Conservation (phyloP, 2,888 invertebrate genomes). For the Orthosia cruda region DNA sequence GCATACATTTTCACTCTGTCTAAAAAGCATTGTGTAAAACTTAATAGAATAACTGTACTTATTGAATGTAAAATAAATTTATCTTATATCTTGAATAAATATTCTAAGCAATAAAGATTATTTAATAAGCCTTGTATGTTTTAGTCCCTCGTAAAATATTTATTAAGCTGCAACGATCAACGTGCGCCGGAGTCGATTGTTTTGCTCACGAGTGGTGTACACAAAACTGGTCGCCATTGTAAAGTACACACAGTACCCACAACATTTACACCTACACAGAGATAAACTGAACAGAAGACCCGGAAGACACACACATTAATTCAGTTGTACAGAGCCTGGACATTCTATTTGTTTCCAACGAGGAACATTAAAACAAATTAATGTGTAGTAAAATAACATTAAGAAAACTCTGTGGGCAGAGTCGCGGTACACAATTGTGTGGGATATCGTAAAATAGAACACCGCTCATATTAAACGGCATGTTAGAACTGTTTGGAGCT, state of each 20-base stretch:
- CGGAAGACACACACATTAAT: conserved; percentile 60
- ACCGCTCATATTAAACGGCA: conserved; percentile 48
- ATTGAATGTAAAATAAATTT: not conserved
- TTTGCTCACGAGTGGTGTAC: conserved; percentile 42
- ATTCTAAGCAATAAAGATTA: conserved; percentile 6
- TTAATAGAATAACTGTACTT: not conserved
- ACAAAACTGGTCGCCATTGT: conserved; percentile 52
- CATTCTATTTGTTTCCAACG: conserved; percentile 59
- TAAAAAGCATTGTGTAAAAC: not conserved
- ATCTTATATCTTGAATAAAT: conserved; percentile 7
- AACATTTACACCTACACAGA: conserved; percentile 57
- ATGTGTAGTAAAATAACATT: conserved; percentile 74
- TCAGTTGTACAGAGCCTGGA: conserved; percentile 47
- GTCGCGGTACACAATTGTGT: conserved; percentile 57
- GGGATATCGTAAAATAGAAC: conserved; percentile 63
- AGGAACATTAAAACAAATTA: conserved; percentile 73
- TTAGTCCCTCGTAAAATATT: conserved; percentile 35
- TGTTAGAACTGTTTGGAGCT: conserved; percentile 40
- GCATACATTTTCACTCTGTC: not conserved
- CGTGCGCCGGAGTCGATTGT: conserved; percentile 46
- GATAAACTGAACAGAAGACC: conserved; percentile 49
- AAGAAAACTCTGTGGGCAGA: conserved; percentile 71
- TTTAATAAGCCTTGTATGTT: conserved; percentile 15
- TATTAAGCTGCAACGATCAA: conserved; percentile 23
- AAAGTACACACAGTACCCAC: conserved; percentile 44